These are phyloP conservation scores for Mizuhopecten yessoensis DNA, from an alignment of 1,140 invertebrate species.

Conservation along the genomic window DNA sequence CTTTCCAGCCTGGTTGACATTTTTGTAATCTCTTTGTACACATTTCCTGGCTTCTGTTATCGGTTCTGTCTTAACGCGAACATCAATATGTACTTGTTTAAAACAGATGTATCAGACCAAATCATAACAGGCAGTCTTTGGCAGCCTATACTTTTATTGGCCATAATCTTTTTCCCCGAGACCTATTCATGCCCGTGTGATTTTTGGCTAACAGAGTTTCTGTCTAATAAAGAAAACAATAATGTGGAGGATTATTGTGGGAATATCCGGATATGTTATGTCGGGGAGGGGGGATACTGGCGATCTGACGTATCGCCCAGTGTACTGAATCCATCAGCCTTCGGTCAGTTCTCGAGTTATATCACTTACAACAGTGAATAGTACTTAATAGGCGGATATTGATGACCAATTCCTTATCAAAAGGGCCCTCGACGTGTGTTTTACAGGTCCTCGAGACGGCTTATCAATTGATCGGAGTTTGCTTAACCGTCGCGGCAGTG, in stretches of 20 bases:
- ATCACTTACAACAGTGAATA: not conserved
- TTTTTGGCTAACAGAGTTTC: not conserved
- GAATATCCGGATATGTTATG: not conserved
- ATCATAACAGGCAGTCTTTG: not conserved
- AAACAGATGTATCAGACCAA: not conserved
- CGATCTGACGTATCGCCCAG: not conserved
- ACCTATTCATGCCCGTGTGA: not conserved
- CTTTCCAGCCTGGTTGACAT: not conserved
- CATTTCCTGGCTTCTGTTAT: not conserved
- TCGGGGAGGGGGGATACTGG: not conserved
- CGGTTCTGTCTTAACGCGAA: not conserved
- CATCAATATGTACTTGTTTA: not conserved
- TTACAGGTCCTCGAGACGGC: not conserved
- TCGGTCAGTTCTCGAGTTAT: not conserved
- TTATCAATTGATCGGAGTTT: not conserved
- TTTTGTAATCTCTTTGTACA: not conserved
- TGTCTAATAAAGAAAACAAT: not conserved
- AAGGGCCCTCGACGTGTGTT: not conserved
- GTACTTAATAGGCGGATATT: constrained; percentile 17
- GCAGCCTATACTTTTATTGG: not conserved
- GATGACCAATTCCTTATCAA: not conserved
- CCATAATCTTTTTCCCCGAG: not conserved
- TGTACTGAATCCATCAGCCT: not conserved
- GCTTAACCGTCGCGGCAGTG: not conserved
- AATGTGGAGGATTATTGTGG: not conserved